These are phyloP conservation scores for Nomada fabriciana DNA, from an alignment of 2,888 invertebrate genomes.

Conservation along the genomic window DNA sequence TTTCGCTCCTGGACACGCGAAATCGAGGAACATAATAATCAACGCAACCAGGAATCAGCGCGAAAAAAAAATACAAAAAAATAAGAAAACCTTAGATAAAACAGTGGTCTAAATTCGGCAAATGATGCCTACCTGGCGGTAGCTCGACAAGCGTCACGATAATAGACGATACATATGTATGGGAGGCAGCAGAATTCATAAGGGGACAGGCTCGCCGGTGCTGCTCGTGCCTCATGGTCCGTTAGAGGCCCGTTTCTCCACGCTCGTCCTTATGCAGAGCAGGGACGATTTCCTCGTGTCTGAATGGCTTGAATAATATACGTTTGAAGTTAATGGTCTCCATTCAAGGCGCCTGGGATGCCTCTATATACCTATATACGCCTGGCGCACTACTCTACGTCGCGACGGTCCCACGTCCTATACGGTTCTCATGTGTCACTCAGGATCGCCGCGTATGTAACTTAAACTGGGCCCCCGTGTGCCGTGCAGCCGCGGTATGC, in stretches of 20 bases:
- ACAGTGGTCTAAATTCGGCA: slow-evolving; percentile 11
- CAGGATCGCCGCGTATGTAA: slow-evolving; percentile 58
- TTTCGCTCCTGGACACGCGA: background rate
- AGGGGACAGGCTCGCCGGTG: slow-evolving; percentile 53
- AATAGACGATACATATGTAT: slow-evolving; percentile 70
- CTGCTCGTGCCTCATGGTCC: slow-evolving; percentile 33
- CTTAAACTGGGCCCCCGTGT: slow-evolving; percentile 56
- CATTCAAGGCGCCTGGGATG: slow-evolving; percentile 74
- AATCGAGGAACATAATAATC: slow-evolving; percentile 32
- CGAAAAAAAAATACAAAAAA: too few relatives aligned
- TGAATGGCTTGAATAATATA: slow-evolving; percentile 77
- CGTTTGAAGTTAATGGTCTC: slow-evolving; percentile 78
- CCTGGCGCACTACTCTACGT: slow-evolving; percentile 32
- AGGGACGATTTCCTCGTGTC: slow-evolving; percentile 73
- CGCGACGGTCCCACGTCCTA: slow-evolving; percentile 64
- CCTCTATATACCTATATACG: slow-evolving; percentile 47
- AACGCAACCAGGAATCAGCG: too few relatives aligned
- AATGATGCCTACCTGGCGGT: slow-evolving; percentile 59
- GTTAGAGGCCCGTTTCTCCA: slow-evolving; percentile 55
- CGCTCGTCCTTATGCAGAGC: slow-evolving; percentile 74
- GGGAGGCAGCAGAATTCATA: slow-evolving; percentile 67
- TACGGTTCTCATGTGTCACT: slow-evolving; percentile 68
- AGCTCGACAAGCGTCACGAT: slow-evolving; percentile 65
- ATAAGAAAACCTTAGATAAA: too few relatives aligned
- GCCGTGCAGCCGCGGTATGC: slow-evolving; percentile 36